phyloP scores from a whole-genome alignment of 2,113 vertebrate species.

The Rhea americana region DNA sequence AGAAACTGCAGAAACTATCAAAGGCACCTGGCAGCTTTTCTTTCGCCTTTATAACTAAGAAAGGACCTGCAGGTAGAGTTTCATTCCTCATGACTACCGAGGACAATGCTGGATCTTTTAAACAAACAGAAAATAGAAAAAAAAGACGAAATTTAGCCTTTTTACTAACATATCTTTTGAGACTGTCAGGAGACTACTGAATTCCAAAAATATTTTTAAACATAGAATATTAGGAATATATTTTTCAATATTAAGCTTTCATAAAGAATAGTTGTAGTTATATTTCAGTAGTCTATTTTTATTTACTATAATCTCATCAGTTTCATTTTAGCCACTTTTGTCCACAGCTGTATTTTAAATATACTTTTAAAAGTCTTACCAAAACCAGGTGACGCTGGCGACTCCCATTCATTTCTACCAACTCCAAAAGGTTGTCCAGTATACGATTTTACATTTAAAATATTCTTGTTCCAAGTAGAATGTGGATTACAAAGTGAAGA shows the following conservation, averaged over 20 bases:
- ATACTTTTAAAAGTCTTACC: slow-evolving; percentile 75
- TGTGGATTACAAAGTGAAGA: slow-evolving; percentile 70
- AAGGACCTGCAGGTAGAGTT: background rate
- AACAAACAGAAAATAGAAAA: background rate
- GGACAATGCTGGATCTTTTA: background rate
- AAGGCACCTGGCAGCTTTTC: background rate
- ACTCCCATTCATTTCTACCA: slow-evolving; percentile 69
- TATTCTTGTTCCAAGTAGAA: slow-evolving; percentile 65
- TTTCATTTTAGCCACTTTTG: background rate
- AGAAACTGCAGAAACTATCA: background rate
- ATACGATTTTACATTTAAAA: slow-evolving; percentile 71
- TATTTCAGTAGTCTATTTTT: background rate
- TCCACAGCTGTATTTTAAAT: background rate
- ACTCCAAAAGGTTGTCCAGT: slow-evolving; percentile 54
- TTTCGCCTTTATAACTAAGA: background rate
- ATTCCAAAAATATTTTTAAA: background rate
- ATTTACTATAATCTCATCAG: background rate
- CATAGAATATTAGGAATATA: background rate
- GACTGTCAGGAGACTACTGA: fast-evolving
- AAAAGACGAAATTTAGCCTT: background rate
- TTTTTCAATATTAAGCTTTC: background rate
- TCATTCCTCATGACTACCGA: background rate
- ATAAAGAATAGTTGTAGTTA: background rate
- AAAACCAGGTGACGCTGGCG: slow-evolving; percentile 69
- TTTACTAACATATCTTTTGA: background rate